Conservation (phyloP, 2,888 invertebrate genomes). For the Erpobdella octoculata region DNA sequence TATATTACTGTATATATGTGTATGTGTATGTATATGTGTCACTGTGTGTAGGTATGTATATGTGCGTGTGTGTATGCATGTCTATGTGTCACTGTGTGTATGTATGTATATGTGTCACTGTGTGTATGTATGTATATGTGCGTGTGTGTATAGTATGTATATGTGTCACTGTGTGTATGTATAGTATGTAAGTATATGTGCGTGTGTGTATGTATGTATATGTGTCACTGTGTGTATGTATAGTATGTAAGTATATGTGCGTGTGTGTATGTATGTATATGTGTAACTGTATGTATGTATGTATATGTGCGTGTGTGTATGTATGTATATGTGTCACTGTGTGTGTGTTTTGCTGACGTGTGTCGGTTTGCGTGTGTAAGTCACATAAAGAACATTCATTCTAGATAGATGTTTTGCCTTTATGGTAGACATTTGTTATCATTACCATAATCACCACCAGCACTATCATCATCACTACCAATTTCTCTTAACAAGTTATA, state of each 20-base stretch:
- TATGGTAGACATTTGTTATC: too few species aligned
- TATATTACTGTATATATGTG: too few species aligned
- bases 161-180: neutral
- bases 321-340: too few species aligned
- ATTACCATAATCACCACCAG: too few species aligned
- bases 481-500: too few species aligned
- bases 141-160: slow-evolving; percentile 7
- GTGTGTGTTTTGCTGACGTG: neutral
- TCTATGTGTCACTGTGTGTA: too few species aligned
- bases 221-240: slow-evolving; percentile 17
- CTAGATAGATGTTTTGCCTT: too few species aligned
- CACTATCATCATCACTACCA: too few species aligned
- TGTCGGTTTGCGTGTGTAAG: neutral
- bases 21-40: slow-evolving; percentile 14
- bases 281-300: too few species aligned
- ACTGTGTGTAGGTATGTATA: slow-evolving; percentile 2
- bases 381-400: too few species aligned
- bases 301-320: too few species aligned
- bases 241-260: slow-evolving; percentile 11
- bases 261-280: slow-evolving; percentile 17
- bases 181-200: slow-evolving; percentile 4
- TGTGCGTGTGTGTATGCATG: slow-evolving; percentile 7
- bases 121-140: slow-evolving; percentile 14
- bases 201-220: slow-evolving; percentile 11
- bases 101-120: too few species aligned